Base-by-base conservation (phyloP, 1,140 invertebrate genomes). In the Nasonia vitripennis region DNA sequence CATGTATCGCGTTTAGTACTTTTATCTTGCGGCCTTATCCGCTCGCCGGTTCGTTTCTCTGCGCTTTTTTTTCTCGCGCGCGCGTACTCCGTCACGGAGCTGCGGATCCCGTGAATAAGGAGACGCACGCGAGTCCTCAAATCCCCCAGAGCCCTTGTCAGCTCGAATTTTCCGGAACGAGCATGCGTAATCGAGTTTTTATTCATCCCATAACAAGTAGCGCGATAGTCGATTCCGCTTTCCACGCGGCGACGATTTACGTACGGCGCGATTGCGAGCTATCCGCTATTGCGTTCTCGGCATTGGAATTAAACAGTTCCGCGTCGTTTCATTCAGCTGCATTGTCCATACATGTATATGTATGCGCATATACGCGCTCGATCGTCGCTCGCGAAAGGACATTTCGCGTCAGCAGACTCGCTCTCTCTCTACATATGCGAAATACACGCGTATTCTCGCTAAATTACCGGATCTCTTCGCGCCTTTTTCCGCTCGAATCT, bases 271-370 rank as follows among this genome's bases (percentile, higher is more conserved):
- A 45, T 45, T 45, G 41, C 7, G 41, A 45, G 41, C 41, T 45
- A 45, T 45, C 41, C 7, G 41, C 34, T 37, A 37, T 37, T 37
- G 34, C 55, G 62, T 27, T 27, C 75, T 74, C 70, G 84, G 9
- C 78, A 85, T 85, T 85, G 84, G 70, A 85, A 85, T 85, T 81
- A 81, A 85, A 45, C 51, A 85, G 84, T 81, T 85, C 70, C 78
- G 84, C 78, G 71, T 85, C 62, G 75, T 79, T 84, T 70, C 79
- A 86, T 84, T 87, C 87, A 86, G 82, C 86, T 87, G 86, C 85
- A 87, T 86, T 86, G 85, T 86, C 81, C 75, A 37, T 41, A 81
- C 67, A 74, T 78, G 77, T 78, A 68, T 83, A 80, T 75, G 67
- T 78, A 67, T 73, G 81, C 62, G 70, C 79, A 85, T 79, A 85